Evolutionary conservation across 2,797 vertebrate species (phyloP).

Genomic region (Centroberyx gerrardi): DNA sequence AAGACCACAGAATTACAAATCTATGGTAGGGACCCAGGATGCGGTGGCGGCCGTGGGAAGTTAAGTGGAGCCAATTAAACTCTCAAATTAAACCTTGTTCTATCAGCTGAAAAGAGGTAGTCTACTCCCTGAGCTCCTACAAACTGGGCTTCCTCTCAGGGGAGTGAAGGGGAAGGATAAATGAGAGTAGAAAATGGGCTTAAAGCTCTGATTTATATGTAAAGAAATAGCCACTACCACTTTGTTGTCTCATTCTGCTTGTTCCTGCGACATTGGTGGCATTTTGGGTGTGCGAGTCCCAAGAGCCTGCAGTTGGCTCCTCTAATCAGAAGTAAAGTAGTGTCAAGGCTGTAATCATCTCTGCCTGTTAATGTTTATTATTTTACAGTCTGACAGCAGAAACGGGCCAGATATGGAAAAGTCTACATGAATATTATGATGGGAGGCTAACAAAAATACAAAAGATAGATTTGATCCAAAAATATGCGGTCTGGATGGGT

Average conservation of each 20-base stretch:
- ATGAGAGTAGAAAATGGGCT: conserved; percentile 48
- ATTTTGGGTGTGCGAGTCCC: neutral
- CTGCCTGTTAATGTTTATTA: neutral
- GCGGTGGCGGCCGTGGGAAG: conserved; percentile 32
- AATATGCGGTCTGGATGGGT: neutral
- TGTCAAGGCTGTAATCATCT: neutral
- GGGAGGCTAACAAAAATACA: neutral
- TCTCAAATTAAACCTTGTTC: conserved; percentile 72
- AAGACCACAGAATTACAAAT: neutral
- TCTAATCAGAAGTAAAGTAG: neutral
- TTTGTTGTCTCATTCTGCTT: neutral
- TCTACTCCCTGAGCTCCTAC: conserved; percentile 55
- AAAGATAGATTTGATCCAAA: neutral
- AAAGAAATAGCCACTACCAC: conserved; percentile 4
- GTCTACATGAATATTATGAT: neutral
- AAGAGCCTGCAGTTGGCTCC: neutral
- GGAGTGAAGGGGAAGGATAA: conserved; percentile 51
- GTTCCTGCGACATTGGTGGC: neutral
- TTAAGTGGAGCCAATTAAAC: conserved; percentile 76
- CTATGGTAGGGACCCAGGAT: conserved; percentile 3
- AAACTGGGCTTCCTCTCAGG: conserved; percentile 77
- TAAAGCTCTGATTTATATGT: conserved; percentile 37
- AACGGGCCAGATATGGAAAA: no score
- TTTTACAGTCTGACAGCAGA: no score
- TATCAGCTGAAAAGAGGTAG: conserved; percentile 66